Conservation (phyloP, 2,888 invertebrate genomes). For the Catocala nupta region DNA sequence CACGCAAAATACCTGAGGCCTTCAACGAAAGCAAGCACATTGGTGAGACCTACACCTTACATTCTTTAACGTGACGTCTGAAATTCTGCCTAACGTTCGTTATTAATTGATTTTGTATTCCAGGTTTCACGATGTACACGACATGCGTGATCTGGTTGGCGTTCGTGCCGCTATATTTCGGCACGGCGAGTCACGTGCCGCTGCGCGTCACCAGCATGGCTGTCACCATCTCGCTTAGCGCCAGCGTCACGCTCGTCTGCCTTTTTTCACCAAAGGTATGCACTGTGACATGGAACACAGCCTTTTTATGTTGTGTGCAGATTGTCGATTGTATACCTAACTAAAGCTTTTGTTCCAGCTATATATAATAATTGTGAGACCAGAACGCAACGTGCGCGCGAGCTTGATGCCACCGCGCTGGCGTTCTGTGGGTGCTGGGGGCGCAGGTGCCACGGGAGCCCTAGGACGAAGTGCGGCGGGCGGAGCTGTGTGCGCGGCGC, state of each 20-base stretch:
- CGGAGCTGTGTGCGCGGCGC: constrained; percentile 71
- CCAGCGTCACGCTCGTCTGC: constrained; percentile 96
- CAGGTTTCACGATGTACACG: constrained; percentile 99
- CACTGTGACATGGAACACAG: background rate
- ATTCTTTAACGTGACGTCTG: background rate
- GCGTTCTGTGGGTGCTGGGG: constrained; percentile 54
- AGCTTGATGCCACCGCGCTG: constrained; percentile 70
- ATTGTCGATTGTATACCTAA: too few species aligned
- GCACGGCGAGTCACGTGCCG: constrained; percentile 96
- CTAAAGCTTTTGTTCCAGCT: constrained; percentile 53
- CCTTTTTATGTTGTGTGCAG: too few species aligned
- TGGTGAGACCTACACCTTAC: constrained; percentile 79
- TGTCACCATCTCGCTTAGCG: constrained; percentile 96
- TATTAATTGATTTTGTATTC: background rate
- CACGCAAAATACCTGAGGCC: constrained; percentile 98
- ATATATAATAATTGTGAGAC: constrained; percentile 75
- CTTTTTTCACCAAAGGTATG: constrained; percentile 96
- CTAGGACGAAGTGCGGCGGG: constrained; percentile 55
- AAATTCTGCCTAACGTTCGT: too few species aligned
- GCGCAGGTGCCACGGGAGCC: constrained; percentile 40
- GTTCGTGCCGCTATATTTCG: constrained; percentile 98
- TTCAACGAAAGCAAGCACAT: constrained; percentile 99
- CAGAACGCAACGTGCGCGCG: constrained; percentile 78
- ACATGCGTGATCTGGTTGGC: constrained; percentile 99
- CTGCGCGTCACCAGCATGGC: constrained; percentile 97